Percentiles rank a stretch among this genome's conserved stretches.
Evolutionary conservation across 2,113 vertebrate genomes (phyloP).

Genomic region (Festucalex cinctus): DNA sequence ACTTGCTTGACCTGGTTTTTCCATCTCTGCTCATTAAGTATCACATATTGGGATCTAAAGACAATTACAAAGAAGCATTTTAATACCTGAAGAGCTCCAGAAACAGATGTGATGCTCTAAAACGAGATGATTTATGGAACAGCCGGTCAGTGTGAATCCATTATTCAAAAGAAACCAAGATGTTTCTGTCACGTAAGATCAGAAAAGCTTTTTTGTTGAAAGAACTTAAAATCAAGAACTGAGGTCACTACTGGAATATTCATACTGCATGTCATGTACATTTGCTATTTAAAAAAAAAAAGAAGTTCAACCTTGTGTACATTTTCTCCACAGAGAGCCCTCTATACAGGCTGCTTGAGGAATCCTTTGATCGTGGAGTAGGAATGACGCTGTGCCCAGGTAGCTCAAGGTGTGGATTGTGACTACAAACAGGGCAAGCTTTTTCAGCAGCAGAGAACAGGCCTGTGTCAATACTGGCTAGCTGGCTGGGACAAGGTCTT

Average conservation of each 20-base stretch:
- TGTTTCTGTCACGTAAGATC: neutral
- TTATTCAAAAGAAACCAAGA: neutral
- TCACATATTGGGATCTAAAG: neutral
- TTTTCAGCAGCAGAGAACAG: slow-evolving; percentile 49
- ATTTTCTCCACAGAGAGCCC: slow-evolving; percentile 42
- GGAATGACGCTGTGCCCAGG: slow-evolving; percentile 19
- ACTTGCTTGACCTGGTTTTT: too few relatives aligned
- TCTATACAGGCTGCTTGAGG: slow-evolving; percentile 36
- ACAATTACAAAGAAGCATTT: neutral
- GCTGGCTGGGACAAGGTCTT: slow-evolving; percentile 41
- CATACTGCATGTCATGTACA: slow-evolving; percentile 6
- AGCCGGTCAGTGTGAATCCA: slow-evolving; percentile 2
- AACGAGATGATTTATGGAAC: neutral
- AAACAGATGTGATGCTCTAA: neutral
- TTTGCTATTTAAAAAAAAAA: slow-evolving; percentile 24
- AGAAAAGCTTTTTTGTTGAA: neutral
- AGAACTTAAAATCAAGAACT: neutral
- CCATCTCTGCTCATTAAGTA: too few relatives aligned
- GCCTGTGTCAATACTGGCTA: slow-evolving; percentile 48
- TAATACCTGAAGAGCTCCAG: neutral
- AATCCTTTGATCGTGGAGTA: slow-evolving; percentile 32
- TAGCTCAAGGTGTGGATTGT: slow-evolving; percentile 44
- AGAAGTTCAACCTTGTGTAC: slow-evolving; percentile 10
- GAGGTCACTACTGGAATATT: neutral
- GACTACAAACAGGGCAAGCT: slow-evolving; percentile 42